Base-by-base conservation (phyloP, 2,797 vertebrate species). In the Poecilia gillii region DNA sequence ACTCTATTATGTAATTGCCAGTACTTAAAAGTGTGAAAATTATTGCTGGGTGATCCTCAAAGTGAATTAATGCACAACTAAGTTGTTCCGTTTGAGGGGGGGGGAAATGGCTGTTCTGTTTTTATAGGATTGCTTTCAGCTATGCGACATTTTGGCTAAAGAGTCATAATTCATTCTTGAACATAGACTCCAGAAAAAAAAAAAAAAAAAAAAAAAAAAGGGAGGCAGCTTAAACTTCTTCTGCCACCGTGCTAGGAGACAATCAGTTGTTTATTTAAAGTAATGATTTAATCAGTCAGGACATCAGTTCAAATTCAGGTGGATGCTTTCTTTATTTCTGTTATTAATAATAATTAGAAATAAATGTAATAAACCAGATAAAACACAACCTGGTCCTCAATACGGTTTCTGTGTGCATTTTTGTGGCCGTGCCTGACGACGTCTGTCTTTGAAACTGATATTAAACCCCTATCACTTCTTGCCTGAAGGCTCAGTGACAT, bases 81-180 rank as follows among this genome's bases (percentile, higher is more conserved):
- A 83, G 74, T 91, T 90, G 78, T 87, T 93, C 87, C 88, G 87
- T 88, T 84, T 82, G 70, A 76, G 76, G 66, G 79, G 77, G 66
- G 3, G 1, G 45, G 87, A 93, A 93, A 87, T 81, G 59, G 39
- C 62, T 77, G 87, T 68, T 79, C 72, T 94, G 90, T 92, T 94
- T 91, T 92, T 87, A 62, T 92, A 89, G 92, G 93, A 91, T 80
- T 66, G 31, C 76, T 78, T 90, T 92, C 93, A 95, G 92, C 82
- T 93, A 93, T 95, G 87, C 91, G 85, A 92, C 86, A 90, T 84
- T 88, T 88, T 88, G 79, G 76, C 85, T 90, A 76, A 76, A 72
- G 73, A 66, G 66, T 71, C 79, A 82, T 91, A 92, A 91, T 82
- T 92, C 81, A 78, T 87, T 90, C 78, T 92, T 88, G 75, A 78